These are phyloP conservation scores for Drosophila rhopaloa DNA, from an alignment of 1,140 invertebrate species.

Conservation along the genomic window DNA sequence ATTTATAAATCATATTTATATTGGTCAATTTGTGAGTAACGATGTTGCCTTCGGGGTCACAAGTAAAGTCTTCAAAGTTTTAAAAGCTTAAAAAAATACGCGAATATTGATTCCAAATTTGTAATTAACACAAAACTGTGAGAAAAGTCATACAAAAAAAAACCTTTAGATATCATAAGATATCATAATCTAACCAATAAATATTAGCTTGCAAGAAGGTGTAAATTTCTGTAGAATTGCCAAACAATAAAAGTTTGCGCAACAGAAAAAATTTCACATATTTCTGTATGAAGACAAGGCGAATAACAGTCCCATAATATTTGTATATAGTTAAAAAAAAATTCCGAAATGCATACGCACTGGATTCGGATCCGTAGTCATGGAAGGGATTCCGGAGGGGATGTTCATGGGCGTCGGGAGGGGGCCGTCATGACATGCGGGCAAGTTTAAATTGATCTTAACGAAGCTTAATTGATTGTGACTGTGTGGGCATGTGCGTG, in stretches of 20 bases:
- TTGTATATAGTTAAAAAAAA: conserved; percentile 16
- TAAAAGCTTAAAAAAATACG: too few relatives aligned
- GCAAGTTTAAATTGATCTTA: conserved; percentile 84
- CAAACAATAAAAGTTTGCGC: not conserved
- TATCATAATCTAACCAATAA: not conserved
- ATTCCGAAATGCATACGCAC: conserved; percentile 65
- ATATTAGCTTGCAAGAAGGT: not conserved
- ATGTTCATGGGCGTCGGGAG: conserved; percentile 9
- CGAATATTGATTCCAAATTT: not conserved
- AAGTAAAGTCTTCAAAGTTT: not conserved
- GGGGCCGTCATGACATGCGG: conserved; percentile 71
- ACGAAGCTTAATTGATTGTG: conserved; percentile 83
- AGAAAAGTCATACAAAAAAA: not conserved
- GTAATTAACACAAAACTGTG: not conserved
- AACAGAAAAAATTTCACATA: not conserved
- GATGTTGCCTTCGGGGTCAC: not conserved
- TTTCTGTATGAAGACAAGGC: not conserved
- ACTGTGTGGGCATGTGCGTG: conserved; percentile 66
- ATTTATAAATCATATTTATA: too few relatives aligned
- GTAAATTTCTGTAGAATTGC: not conserved
- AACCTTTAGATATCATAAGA: not conserved
- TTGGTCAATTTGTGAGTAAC: too few relatives aligned
- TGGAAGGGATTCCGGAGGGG: conserved; percentile 14
- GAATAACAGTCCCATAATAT: conserved; percentile 1
- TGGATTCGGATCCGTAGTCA: conserved; percentile 38